phyloP scores from a whole-genome alignment of 2,888 invertebrate species.

The Oscheius myriophilus region DNA sequence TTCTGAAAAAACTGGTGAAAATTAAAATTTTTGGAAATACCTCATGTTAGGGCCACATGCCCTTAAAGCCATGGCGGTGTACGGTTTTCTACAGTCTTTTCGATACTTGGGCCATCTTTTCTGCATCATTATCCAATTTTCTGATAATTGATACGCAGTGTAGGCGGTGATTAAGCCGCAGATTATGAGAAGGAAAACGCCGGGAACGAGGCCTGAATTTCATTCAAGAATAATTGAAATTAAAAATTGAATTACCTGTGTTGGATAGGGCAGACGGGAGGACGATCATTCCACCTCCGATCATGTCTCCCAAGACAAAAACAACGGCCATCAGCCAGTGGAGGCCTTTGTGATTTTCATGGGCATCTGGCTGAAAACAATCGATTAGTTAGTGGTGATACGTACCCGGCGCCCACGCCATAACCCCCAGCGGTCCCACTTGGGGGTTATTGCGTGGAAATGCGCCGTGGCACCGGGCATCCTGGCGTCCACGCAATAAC shows the following conservation, averaged over 20 bases:
- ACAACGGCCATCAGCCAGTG: slow-evolving; percentile 40
- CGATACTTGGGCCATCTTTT: slow-evolving; percentile 37
- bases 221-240: neutral
- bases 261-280: slow-evolving; percentile 39
- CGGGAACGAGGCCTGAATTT: slow-evolving; percentile 27
- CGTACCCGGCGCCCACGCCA: no score
- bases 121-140: slow-evolving; percentile 48
- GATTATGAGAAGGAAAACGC: slow-evolving; percentile 32
- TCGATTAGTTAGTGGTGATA: no score
- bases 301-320: slow-evolving; percentile 44
- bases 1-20: neutral
- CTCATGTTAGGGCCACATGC: slow-evolving; percentile 39
- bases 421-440: no score
- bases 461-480: no score
- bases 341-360: slow-evolving; percentile 37
- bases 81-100: slow-evolving; percentile 38
- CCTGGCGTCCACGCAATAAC: no score
- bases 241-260: slow-evolving; percentile 19
- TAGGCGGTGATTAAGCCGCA: slow-evolving; percentile 34
- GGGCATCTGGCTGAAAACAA: no score
- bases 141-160: slow-evolving; percentile 37
- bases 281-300: slow-evolving; percentile 45
- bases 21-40: neutral
- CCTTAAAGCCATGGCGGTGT: slow-evolving; percentile 45
- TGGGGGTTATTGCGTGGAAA: no score